Conservation (phyloP, 2,797 vertebrate species). For the Aeoliscus strigatus region DNA sequence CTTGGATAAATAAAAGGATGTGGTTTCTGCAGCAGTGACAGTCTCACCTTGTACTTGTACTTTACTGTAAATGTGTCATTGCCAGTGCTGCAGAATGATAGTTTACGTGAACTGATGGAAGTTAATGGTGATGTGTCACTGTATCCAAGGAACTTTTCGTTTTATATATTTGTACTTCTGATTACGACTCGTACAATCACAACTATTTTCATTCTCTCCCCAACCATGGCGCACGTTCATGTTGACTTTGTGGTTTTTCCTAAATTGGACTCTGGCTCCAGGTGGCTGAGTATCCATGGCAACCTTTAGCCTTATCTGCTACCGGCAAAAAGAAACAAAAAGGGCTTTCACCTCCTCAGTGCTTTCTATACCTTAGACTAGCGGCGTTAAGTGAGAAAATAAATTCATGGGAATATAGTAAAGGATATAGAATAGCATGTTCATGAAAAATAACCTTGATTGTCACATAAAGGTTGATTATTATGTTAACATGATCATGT, state of each 20-base stretch:
- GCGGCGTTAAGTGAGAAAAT: conserved; percentile 36
- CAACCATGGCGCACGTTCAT: conserved; percentile 79
- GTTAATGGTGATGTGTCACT: conserved; percentile 67
- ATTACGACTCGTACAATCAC: conserved; percentile 84
- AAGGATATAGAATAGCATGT: conserved; percentile 8
- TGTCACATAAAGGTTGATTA: not conserved
- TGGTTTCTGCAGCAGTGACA: conserved; percentile 65
- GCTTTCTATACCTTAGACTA: conserved; percentile 42
- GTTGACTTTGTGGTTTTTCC: conserved; percentile 97
- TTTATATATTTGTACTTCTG: conserved; percentile 87
- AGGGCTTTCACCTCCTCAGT: conserved; percentile 84
- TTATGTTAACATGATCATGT: no score
- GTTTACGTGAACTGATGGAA: conserved; percentile 69
- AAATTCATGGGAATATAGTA: conserved; percentile 31
- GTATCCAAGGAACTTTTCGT: conserved; percentile 73
- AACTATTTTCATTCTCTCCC: conserved; percentile 78
- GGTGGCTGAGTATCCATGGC: conserved; percentile 84
- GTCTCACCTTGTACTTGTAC: conserved; percentile 63
- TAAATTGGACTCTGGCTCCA: conserved; percentile 94
- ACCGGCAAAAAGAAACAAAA: conserved; percentile 82
- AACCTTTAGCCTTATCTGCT: conserved; percentile 91
- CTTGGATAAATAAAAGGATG: conserved; percentile 71
- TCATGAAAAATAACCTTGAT: not conserved
- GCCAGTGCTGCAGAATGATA: conserved; percentile 43
- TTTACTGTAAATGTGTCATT: conserved; percentile 67